Conservation (phyloP, 2,113 vertebrate genomes). For the Sorex araneus region DNA sequence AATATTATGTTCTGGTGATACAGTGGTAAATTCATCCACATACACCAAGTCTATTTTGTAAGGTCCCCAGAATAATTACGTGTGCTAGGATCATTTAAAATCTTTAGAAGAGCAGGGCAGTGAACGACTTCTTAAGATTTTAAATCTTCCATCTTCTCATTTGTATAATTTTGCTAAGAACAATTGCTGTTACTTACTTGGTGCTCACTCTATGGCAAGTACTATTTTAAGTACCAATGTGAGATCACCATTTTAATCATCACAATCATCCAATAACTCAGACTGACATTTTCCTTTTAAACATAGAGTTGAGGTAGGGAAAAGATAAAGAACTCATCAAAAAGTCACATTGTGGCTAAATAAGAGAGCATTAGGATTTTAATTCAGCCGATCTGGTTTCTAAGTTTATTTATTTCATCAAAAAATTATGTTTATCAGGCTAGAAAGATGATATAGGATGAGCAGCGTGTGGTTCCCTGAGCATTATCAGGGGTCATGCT, state of each 20-base stretch:
- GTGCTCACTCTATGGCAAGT: neutral
- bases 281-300: neutral
- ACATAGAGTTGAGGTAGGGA: neutral
- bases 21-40: neutral
- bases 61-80: no score
- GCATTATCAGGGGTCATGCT: no score
- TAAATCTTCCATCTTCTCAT: conserved; percentile 19
- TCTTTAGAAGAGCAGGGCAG: neutral
- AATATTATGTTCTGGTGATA: neutral
- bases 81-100: neutral
- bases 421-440: neutral
- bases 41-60: neutral
- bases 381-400: neutral
- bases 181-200: neutral
- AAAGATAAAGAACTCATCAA: neutral
- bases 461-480: no score
- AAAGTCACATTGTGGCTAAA: no score
- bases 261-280: neutral
- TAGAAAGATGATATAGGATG: no score
- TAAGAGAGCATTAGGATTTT: no score
- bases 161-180: neutral
- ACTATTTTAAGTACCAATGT: neutral
- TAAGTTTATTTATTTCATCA: neutral
- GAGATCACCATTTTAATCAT: neutral
- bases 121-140: neutral